Percentiles rank a stretch among this genome's conserved stretches.
Conservation (phyloP, 2,888 invertebrate species). For the Amiota mariae region DNA sequence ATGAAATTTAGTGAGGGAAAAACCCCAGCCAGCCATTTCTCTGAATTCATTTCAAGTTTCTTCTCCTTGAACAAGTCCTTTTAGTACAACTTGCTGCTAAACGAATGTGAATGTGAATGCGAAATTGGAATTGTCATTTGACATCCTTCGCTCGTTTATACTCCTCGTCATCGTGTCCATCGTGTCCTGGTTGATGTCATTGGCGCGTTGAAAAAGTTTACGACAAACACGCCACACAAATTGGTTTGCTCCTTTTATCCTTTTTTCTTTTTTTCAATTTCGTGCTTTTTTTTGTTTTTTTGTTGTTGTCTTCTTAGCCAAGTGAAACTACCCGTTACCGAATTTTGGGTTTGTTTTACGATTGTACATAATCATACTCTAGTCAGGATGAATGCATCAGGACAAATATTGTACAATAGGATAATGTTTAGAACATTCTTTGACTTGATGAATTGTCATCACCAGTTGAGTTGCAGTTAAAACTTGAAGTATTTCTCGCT, state of each 20-base stretch:
- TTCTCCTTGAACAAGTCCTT: no score
- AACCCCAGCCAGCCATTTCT: no score
- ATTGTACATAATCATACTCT: neutral
- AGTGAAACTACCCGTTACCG: neutral
- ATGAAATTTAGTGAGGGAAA: no score
- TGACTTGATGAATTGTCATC: no score
- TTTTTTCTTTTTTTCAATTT: neutral
- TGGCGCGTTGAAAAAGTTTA: conserved; percentile 55
- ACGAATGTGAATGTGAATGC: neutral
- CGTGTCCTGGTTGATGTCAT: conserved; percentile 32
- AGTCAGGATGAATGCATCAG: neutral
- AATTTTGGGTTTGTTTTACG: conserved; percentile 18
- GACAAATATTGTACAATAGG: conserved; percentile 1
- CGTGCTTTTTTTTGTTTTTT: no score
- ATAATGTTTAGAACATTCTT: no score
- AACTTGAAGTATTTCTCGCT: no score
- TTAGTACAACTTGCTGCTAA: no score
- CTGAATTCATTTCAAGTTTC: no score
- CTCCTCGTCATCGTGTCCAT: neutral
- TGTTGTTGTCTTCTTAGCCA: neutral
- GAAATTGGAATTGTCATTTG: conserved; percentile 15
- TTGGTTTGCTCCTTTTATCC: conserved; percentile 43
- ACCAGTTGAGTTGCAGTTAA: no score
- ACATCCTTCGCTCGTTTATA: neutral
- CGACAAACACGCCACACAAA: conserved; percentile 63